These are phyloP conservation scores for Camponotus fellah DNA, from an alignment of 2,888 invertebrate species.

Conservation along the genomic window DNA sequence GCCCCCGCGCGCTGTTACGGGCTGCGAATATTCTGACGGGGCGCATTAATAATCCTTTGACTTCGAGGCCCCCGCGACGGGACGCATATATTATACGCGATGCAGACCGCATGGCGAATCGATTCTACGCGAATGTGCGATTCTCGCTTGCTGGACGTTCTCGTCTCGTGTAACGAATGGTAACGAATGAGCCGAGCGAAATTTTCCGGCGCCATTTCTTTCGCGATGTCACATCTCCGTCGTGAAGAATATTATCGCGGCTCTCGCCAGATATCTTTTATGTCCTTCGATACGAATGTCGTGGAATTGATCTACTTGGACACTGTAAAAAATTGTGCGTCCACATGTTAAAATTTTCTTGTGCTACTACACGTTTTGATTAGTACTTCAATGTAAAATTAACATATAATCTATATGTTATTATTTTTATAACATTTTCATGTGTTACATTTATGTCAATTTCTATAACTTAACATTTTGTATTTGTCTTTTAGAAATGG, in stretches of 20 bases:
- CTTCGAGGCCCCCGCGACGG: constrained; percentile 67
- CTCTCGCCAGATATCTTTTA: background rate
- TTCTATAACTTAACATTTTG: too few species aligned
- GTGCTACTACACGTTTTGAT: too few species aligned
- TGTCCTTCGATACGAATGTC: background rate
- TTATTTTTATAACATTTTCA: too few species aligned
- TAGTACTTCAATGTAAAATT: too few species aligned
- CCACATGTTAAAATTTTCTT: too few species aligned
- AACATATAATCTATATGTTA: too few species aligned
- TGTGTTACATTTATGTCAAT: too few species aligned
- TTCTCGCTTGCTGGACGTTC: constrained; percentile 10
- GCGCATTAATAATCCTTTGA: constrained; percentile 75
- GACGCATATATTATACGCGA: constrained; percentile 65
- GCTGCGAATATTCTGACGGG: constrained; percentile 67
- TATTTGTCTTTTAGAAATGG: too few species aligned
- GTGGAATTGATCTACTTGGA: background rate
- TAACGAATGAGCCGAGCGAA: background rate
- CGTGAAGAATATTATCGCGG: background rate
- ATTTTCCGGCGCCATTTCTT: background rate
- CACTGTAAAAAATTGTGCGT: too few species aligned
- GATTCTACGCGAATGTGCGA: constrained; percentile 63
- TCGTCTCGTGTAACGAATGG: background rate
- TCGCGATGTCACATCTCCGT: background rate
- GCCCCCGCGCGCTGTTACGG: constrained; percentile 54
- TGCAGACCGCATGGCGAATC: constrained; percentile 61